These are phyloP conservation scores for Priocnemis perturbator DNA, from an alignment of 2,888 invertebrate species.

Conservation along the genomic window DNA sequence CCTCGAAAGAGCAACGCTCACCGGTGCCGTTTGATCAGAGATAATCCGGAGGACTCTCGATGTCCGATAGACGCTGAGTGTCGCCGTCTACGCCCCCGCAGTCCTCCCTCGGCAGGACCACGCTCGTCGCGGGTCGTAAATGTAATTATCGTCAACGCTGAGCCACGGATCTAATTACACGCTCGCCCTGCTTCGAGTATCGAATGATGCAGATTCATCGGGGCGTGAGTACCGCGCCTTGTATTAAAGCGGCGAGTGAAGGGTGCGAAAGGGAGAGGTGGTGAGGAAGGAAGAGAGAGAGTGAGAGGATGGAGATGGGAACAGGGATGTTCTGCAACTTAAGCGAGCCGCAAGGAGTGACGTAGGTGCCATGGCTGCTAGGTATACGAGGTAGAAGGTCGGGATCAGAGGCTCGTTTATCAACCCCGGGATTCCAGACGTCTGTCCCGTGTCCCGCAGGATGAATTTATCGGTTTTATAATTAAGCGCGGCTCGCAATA, in stretches of 20 bases:
- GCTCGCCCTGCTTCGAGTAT: slow-evolving; percentile 41
- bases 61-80: no score
- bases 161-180: slow-evolving; percentile 48
- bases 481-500: slow-evolving; percentile 68
- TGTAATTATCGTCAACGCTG: slow-evolving; percentile 43
- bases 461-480: slow-evolving; percentile 73
- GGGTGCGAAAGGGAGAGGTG: neutral
- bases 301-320: neutral
- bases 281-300: neutral
- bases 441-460: slow-evolving; percentile 61
- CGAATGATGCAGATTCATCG: slow-evolving; percentile 36
- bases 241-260: slow-evolving; percentile 6
- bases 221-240: slow-evolving; percentile 28
- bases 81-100: no score
- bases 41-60: no score
- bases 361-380: slow-evolving; percentile 16
- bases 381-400: slow-evolving; percentile 39
- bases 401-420: slow-evolving; percentile 69
- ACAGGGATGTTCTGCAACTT: slow-evolving; percentile 3
- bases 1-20: no score
- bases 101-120: neutral
- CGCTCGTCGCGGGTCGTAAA: slow-evolving; percentile 31
- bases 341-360: slow-evolving; percentile 15
- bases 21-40: no score
- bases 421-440: slow-evolving; percentile 66